phyloP scores from a whole-genome alignment of 2,888 invertebrate species.

The Teleogryllus oceanicus region DNA sequence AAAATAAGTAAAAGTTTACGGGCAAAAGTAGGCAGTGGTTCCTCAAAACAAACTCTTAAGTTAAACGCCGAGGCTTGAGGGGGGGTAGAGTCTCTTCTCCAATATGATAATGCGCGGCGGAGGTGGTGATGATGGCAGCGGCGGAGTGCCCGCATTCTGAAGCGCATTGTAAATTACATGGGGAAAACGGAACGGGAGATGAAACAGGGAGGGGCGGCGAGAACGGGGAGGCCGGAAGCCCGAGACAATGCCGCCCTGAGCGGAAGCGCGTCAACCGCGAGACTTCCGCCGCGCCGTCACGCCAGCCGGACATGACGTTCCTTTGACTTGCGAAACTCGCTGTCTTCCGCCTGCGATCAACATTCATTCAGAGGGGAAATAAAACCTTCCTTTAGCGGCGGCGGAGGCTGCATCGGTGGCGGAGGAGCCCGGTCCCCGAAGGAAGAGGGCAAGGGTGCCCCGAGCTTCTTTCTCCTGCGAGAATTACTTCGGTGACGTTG shows the following conservation, averaged over 20 bases:
- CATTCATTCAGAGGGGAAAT: too few relatives aligned
- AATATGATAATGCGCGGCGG: background rate
- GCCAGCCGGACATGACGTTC: too few relatives aligned
- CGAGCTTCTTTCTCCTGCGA: too few relatives aligned
- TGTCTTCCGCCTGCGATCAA: too few relatives aligned
- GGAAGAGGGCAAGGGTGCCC: too few relatives aligned
- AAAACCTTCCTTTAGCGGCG: too few relatives aligned
- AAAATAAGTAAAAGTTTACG: constrained; percentile 18
- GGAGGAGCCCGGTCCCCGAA: too few relatives aligned
- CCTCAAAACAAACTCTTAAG: constrained; percentile 12
- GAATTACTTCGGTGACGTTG: too few relatives aligned
- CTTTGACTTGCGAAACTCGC: too few relatives aligned
- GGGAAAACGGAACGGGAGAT: background rate
- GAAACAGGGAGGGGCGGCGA: background rate
- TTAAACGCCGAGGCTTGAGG: background rate
- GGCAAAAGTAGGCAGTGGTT: background rate
- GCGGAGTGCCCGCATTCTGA: background rate
- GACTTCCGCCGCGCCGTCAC: too few relatives aligned
- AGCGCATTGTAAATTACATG: background rate
- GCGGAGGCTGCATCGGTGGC: too few relatives aligned
- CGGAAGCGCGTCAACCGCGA: background rate
- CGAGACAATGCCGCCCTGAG: background rate
- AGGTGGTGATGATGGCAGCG: background rate
- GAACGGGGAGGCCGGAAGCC: background rate
- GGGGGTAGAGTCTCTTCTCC: background rate